Base-by-base conservation (phyloP, 2,113 vertebrate species). In the Tetrax tetrax region DNA sequence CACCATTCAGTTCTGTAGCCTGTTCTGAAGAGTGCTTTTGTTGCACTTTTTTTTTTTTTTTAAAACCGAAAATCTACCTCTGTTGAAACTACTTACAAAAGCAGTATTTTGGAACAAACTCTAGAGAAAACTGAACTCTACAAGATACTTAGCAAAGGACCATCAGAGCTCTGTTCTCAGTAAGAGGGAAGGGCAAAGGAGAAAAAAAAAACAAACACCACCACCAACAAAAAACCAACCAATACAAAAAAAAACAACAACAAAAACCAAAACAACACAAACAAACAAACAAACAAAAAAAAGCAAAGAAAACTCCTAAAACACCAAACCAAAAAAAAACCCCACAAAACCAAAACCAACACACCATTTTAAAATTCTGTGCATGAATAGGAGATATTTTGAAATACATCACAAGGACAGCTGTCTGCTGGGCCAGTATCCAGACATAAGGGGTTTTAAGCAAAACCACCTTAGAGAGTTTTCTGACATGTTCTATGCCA, bases 31-130 rank as follows among this genome's bases (percentile, higher is more conserved):
- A 89, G 94, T 63, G 79, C 19, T 89, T 89, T 87, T 81, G 51
- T 54, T 87, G 69, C 29, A 45, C 41, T 72, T 60, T 61, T 87
- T 61, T 87, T 90, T 27, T 13, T 88, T 64, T 85, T 81, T 79
- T 60, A 94, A 93, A 94, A 97, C 72, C 57, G 74, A 90, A 95
- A 83, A 71, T 74, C 89, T 96, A 56, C 68, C 81, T 91, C 43
- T 68, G 18, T 85, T 94, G 79, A 87, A 96, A 66, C 43, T 94
- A 64, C 50, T 95, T 97, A 95, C 59, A 90, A 78, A 95, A 91
- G 51, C 78, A 87, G 29, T 64, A 21, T 82, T 96, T 60, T 95
- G 48, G n/a, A 89, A 72, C 21, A 74, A 87, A 33, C 50, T 93
- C 83, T 43, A 16, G n/a, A 85, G 63, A 93, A 95, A 79, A 45